phyloP scores from a whole-genome alignment of 2,113 vertebrate genomes.

The Oncorhynchus keta region DNA sequence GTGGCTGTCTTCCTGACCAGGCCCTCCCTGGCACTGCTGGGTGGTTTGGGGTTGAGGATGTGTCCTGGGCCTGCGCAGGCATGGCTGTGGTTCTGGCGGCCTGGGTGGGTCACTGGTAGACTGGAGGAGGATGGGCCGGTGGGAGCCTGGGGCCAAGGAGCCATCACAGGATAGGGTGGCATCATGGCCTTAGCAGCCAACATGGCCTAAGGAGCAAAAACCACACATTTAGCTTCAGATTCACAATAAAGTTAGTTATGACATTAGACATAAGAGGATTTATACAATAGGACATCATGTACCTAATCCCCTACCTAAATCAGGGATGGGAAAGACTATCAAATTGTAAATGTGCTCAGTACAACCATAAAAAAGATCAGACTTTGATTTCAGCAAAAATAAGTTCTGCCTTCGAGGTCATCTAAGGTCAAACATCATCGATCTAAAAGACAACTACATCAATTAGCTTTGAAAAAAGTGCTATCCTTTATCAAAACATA shows the following conservation, averaged over 20 bases:
- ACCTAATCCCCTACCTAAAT: too few relatives aligned
- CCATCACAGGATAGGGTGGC: constrained; percentile 38
- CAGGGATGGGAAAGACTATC: too few relatives aligned
- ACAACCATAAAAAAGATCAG: too few relatives aligned
- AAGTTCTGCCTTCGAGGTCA: constrained; percentile 38
- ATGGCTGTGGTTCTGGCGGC: constrained; percentile 53
- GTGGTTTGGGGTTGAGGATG: constrained; percentile 81
- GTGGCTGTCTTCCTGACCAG: constrained; percentile 74
- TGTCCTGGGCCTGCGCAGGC: constrained; percentile 57
- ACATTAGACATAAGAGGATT: too few relatives aligned
- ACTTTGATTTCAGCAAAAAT: background rate
- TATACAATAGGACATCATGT: too few relatives aligned
- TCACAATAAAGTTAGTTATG: too few relatives aligned
- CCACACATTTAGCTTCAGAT: background rate
- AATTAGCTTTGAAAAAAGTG: constrained; percentile 63
- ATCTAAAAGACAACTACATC: constrained; percentile 50
- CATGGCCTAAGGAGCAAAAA: constrained; percentile 66
- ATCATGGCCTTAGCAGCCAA: constrained; percentile 71
- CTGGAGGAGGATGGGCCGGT: constrained; percentile 51
- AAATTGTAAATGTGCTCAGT: too few relatives aligned
- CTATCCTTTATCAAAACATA: constrained; percentile 66
- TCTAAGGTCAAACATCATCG: constrained; percentile 50
- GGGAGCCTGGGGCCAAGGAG: constrained; percentile 54
- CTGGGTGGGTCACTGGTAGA: constrained; percentile 61
- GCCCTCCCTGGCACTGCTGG: constrained; percentile 73